phyloP scores from a whole-genome alignment of 2,888 invertebrate species.

The Caenorhabditis sp. region DNA sequence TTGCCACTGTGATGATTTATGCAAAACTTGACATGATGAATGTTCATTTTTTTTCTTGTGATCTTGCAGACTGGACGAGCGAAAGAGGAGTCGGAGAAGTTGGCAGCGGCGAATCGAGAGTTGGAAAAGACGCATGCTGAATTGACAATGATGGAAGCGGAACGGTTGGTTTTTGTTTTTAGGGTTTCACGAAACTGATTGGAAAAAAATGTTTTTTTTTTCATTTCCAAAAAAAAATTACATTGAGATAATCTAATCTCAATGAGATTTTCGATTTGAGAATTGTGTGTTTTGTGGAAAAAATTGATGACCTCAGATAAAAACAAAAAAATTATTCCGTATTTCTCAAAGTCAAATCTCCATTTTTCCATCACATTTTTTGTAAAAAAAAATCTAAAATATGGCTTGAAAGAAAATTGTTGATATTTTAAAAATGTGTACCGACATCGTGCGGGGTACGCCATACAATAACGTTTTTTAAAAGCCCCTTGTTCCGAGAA shows the following conservation, averaged over 20 bases:
- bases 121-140: conserved; percentile 40
- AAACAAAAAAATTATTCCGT: too few species aligned
- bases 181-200: neutral
- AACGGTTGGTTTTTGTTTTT: conserved; percentile 15
- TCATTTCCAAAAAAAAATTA: conserved; percentile 3
- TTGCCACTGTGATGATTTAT: neutral
- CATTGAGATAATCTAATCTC: neutral
- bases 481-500: too few species aligned
- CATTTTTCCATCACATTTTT: too few species aligned
- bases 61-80: conserved; percentile 28
- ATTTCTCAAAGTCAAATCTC: too few species aligned
- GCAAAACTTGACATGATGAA: neutral
- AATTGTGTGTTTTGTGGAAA: too few species aligned
- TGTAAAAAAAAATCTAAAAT: too few species aligned
- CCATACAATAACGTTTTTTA: too few species aligned
- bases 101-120: conserved; percentile 30
- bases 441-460: too few species aligned
- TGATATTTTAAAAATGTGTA: too few species aligned
- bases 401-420: too few species aligned
- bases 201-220: neutral
- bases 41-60: neutral
- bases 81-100: conserved; percentile 33
- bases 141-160: conserved; percentile 37
- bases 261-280: neutral
- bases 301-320: too few species aligned